phyloP scores from a whole-genome alignment of 37 sponge, comb jelly and placozoan genomes.

The Aphrocallistes beatrix region DNA sequence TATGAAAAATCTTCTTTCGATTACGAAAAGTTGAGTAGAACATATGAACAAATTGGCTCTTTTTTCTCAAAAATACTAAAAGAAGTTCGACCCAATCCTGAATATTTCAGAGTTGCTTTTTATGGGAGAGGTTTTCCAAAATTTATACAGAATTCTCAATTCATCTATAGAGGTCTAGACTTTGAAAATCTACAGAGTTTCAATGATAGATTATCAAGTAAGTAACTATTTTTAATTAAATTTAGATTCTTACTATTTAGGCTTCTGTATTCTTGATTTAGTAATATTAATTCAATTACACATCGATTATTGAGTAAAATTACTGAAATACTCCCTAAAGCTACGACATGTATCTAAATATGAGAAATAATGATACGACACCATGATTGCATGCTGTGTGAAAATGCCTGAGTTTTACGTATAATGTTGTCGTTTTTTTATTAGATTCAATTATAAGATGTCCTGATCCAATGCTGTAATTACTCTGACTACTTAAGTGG shows the following conservation, averaged over 20 bases:
- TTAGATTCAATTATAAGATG: too few relatives aligned
- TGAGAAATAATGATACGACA: too few relatives aligned
- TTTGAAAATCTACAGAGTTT: slow-evolving; percentile 7
- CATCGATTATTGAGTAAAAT: too few relatives aligned
- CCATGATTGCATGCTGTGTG: too few relatives aligned
- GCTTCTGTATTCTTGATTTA: not conserved
- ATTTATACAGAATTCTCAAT: not conserved
- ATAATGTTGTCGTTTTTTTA: too few relatives aligned
- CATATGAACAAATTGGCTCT: not conserved
- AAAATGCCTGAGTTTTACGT: too few relatives aligned
- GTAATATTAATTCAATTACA: not conserved
- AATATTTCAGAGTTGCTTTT: not conserved
- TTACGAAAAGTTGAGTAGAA: not conserved
- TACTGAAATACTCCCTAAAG: too few relatives aligned
- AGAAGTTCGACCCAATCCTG: not conserved
- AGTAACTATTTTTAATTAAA: not conserved
- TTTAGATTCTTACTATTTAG: not conserved
- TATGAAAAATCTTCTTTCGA: not conserved
- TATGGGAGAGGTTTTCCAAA: not conserved
- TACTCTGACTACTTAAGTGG: too few relatives aligned
- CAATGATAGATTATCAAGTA: not conserved
- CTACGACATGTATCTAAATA: too few relatives aligned
- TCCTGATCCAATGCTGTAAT: too few relatives aligned
- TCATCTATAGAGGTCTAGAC: not conserved
- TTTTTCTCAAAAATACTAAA: not conserved